A percentile compares a stretch with the other conserved stretches of the same genome.
Conservation (phyloP, 2,113 vertebrate genomes). For the Nesospiza acunhae region DNA sequence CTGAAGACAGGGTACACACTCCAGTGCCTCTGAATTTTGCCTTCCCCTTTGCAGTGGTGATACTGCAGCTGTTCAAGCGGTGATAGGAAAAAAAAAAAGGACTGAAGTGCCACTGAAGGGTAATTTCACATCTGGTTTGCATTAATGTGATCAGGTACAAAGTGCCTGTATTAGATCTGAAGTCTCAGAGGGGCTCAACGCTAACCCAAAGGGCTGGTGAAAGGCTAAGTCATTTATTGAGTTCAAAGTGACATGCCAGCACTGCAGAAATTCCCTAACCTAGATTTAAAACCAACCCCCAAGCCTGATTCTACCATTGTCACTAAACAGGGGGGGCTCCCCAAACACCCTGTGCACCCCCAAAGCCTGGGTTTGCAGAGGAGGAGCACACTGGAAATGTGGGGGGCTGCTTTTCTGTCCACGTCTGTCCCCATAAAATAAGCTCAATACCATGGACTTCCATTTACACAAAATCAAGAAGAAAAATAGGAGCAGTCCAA, state of each 20-base stretch:
- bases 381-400: neutral
- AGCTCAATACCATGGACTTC: neutral
- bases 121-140: neutral
- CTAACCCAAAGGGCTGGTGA: neutral
- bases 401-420: neutral
- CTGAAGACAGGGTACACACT: neutral
- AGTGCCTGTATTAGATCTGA: neutral
- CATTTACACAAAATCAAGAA: neutral
- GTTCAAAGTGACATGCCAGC: neutral
- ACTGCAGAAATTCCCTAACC: neutral
- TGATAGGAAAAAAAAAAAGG: neutral
- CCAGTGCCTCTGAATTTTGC: neutral
- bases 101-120: neutral
- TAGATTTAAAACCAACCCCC: neutral
- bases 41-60: neutral
- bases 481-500: neutral
- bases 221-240: neutral
- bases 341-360: neutral
- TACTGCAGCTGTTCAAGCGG: neutral
- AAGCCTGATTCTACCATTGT: neutral
- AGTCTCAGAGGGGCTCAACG: neutral
- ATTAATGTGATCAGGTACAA: neutral
- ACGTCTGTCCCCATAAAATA: neutral
- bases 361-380: neutral
- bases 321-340: neutral